Evolutionary conservation across 2,888 invertebrate genomes (phyloP), one percentile per base, ranked within the genome.

Genomic region (Sipha maydis): DNA sequence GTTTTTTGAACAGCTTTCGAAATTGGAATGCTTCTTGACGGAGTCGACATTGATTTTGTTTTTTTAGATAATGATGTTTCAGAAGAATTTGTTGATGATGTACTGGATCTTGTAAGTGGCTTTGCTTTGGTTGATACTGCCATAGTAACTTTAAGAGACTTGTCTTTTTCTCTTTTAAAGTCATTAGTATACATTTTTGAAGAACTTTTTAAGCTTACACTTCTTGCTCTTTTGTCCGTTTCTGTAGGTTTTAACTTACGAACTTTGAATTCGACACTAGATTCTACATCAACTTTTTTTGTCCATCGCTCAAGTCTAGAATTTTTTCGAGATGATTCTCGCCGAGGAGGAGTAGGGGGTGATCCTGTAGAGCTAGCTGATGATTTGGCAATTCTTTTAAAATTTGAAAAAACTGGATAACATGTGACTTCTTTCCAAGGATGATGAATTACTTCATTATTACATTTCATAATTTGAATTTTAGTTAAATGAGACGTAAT

Each of bases 401-500:
- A 94, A 90, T 93, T 93, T 41, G 93, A 93, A 91, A 94, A 94
- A 90, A 94, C 92, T 91, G 93, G 93, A 89, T 92, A 92, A 79
- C 92, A 91, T 71, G 92, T 91, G 71, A 94, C 93, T 92, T 95
- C 94, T 90, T 92, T 92, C 89, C 92, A 92, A 75, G 89, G 89
- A 76, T 90, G 89, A 38, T 90, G 89, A 34, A 89, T 75, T 21
- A 90, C 79, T 38, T 84, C 89, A 61, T 90, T 86, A 89, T 90
- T 92, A 91, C 93, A 94, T 93, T 95, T 95, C 92, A 95, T 95
- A 83, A 96, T 94, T 92, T 95, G 94, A 91, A 96, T 96, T 93
- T 95, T 95, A 91, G 96, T 96, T 91, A 96, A 93, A 90, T 95
- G 96, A 82, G 96, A 95, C 90, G 96, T 95, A 91, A 96, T 95